Evolutionary conservation across 2,797 vertebrate species (phyloP).

Genomic region (Platyrinchus mystaceus): DNA sequence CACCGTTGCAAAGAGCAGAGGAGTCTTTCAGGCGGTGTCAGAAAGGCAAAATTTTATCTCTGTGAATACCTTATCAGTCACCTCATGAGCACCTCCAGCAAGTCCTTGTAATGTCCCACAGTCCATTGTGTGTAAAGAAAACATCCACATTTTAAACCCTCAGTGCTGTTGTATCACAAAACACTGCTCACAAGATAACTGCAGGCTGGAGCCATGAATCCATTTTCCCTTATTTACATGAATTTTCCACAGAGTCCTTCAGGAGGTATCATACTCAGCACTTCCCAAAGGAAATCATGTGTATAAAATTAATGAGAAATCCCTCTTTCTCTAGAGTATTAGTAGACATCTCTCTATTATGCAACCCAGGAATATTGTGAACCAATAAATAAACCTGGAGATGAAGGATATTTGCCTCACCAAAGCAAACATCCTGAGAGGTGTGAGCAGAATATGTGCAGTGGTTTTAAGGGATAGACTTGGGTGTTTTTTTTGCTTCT

Average conservation of each 20-base stretch:
- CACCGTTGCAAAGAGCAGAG: background rate
- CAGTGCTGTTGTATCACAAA: background rate
- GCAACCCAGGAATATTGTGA: slow-evolving; percentile 21
- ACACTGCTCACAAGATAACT: background rate
- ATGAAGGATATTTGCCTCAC: background rate
- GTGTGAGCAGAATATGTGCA: background rate
- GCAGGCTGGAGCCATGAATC: slow-evolving; percentile 41
- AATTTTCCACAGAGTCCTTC: slow-evolving; percentile 58
- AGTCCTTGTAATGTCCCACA: background rate
- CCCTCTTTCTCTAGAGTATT: slow-evolving; percentile 43
- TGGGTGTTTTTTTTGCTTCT: background rate
- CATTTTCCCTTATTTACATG: slow-evolving; percentile 57
- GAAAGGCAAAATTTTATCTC: background rate
- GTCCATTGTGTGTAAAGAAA: background rate
- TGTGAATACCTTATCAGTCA: background rate
- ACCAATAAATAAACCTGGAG: slow-evolving; percentile 49
- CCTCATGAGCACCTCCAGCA: background rate
- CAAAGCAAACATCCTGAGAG: background rate
- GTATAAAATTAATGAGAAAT: slow-evolving; percentile 58
- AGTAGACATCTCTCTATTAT: slow-evolving; percentile 50
- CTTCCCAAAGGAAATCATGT: slow-evolving; percentile 61
- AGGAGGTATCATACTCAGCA: slow-evolving; percentile 27
- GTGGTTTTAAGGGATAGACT: background rate
- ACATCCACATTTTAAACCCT: background rate
- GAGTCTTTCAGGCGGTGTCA: fast-evolving